phyloP scores from a whole-genome alignment of 2,113 vertebrate species.

The Progne subis region DNA sequence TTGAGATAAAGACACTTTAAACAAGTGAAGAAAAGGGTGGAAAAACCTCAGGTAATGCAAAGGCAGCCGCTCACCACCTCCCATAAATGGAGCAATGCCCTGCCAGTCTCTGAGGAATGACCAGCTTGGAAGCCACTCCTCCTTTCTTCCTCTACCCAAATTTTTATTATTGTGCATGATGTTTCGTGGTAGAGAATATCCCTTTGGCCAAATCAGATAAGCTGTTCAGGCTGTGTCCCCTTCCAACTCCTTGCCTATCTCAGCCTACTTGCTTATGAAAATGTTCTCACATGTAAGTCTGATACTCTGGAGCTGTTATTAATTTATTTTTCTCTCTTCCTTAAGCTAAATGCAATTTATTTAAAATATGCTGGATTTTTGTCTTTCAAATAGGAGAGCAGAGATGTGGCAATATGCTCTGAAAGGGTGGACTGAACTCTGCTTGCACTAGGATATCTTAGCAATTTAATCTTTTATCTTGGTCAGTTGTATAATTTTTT shows the following conservation, averaged over 20 bases:
- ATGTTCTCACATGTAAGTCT: background rate
- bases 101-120: background rate
- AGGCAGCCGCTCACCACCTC: background rate
- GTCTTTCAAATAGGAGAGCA: background rate
- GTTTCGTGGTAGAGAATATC: background rate
- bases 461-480: background rate
- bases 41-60: background rate
- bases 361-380: background rate
- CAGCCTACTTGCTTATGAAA: background rate
- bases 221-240: background rate
- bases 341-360: background rate
- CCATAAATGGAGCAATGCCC: background rate
- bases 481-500: background rate
- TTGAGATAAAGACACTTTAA: background rate
- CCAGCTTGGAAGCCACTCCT: rapidly evolving
- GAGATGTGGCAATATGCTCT: background rate
- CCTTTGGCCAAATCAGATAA: background rate
- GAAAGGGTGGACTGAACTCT: background rate
- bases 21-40: background rate
- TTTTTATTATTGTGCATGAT: background rate
- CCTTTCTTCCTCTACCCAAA: background rate
- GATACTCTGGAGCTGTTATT: background rate
- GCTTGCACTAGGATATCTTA: background rate
- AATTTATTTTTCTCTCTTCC: background rate
- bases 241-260: background rate